These are phyloP conservation scores for Calliopum simillimum DNA, from an alignment of 2,888 invertebrate genomes.

Conservation along the genomic window DNA sequence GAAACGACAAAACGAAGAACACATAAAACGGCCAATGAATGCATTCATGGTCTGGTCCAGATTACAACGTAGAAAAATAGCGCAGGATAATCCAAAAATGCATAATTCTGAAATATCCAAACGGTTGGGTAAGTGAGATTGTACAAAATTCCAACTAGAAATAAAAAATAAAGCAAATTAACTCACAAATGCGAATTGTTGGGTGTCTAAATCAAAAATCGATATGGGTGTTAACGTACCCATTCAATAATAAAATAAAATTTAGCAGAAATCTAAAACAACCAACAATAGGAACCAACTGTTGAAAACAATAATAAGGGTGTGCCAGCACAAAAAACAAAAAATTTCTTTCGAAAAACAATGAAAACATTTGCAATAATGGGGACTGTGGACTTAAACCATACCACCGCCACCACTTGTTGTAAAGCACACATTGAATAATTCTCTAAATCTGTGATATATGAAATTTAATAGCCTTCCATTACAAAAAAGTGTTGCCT, in stretches of 20 bases:
- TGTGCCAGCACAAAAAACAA: too few relatives aligned
- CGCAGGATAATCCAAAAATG: conserved; percentile 98
- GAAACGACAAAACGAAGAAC: conserved; percentile 78
- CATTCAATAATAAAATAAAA: not conserved
- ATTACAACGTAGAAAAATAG: conserved; percentile 91
- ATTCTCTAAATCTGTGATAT: too few relatives aligned
- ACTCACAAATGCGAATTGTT: conserved; percentile 25
- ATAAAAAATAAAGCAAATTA: conserved; percentile 26
- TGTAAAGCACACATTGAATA: too few relatives aligned
- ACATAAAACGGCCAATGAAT: conserved; percentile 98
- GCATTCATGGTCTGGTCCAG: conserved; percentile 99
- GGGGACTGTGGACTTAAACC: not conserved
- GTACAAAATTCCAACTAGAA: conserved; percentile 27
- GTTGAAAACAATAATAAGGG: conserved; percentile 39
- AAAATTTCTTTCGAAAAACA: conserved; percentile 16
- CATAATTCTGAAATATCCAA: conserved; percentile 98
- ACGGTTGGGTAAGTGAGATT: conserved; percentile 78
- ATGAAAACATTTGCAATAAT: not conserved
- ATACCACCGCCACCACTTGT: not conserved
- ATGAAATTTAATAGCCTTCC: not conserved
- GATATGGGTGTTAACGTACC: not conserved
- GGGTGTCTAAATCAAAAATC: not conserved
- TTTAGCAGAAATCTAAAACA: conserved; percentile 4
- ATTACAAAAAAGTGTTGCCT: conserved; percentile 24
- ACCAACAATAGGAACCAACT: not conserved